Evolutionary conservation across 2,888 invertebrate genomes (phyloP), one percentile per base, ranked within the genome.

Genomic region (Agrenia bidenticulata): DNA sequence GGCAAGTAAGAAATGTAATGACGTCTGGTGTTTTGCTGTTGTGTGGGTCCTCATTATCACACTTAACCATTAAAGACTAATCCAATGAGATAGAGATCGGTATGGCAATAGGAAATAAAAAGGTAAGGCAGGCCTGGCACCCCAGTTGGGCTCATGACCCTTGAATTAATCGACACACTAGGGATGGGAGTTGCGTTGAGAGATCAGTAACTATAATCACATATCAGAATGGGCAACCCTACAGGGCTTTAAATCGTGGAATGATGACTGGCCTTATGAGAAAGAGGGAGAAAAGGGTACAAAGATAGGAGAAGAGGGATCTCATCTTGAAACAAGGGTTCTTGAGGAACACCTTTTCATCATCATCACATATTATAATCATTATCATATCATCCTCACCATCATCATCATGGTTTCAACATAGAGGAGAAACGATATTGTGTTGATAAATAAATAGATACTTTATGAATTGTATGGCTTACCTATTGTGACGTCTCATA

Each of bases 31-130:
- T 41, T 24, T 4, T 37, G 37, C 15, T 49, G 51, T 26, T 59
- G 15, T 60, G 60, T 60, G 60, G 7, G 60, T 60, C 60, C 60
- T 60, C 60, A 60, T 60, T 60, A 60, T 50, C 26, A 26, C 60
- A 60, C 26, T 60, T 37, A 32, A 51, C 23, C 41, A 57, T 19
- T 57, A 57, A 39, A n/a, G n/a, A n/a, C 23, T 37, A 37, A 26
- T 27, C 41, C 32, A 39, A 41, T n/a, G n/a, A 27, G 67, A 67
- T 67, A 67, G 61, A 32, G 61, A 67, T 61, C 64, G 57, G 63
- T 53, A 66, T 63, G 56, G 51, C 5, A 51, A 51, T 51, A 15
- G 21, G n/a, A 45, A 19, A 45, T 17, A 45, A 4, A 45, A 19
- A 45, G 45, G 19, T 5, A 19, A 17, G n/a, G 17, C 15, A 17